Evolutionary conservation across 2,113 vertebrate species (phyloP).

Genomic region (Nansenia antarctica): DNA sequence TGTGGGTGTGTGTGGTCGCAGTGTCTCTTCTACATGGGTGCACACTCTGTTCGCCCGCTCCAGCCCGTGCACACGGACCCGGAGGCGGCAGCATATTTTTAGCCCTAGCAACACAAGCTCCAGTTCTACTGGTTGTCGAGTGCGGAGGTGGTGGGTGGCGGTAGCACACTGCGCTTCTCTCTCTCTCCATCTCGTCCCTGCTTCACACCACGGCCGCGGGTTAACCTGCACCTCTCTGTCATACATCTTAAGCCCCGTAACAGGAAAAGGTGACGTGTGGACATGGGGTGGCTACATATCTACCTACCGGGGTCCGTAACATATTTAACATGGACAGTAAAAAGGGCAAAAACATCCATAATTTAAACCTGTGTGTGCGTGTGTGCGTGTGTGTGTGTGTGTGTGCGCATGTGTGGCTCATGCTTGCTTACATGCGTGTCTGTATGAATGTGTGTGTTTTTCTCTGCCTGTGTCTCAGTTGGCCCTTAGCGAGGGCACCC

Average conservation of each 20-base stretch:
- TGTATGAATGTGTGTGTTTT: not conserved
- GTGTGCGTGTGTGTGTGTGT: not conserved
- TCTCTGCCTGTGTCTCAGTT: not conserved
- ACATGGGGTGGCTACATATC: not conserved
- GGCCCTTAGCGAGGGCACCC: not conserved
- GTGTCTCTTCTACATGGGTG: conserved; percentile 31
- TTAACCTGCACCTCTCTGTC: not conserved
- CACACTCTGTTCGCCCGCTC: not conserved
- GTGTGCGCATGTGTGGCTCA: not conserved
- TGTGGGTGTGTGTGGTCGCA: not conserved
- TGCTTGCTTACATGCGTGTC: not conserved
- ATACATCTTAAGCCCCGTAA: not conserved
- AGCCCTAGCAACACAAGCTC: conserved; percentile 64
- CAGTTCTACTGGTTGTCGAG: conserved; percentile 48
- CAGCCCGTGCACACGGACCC: conserved; percentile 1
- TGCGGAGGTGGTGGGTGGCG: conserved; percentile 46
- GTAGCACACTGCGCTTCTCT: not conserved
- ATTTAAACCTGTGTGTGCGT: not conserved
- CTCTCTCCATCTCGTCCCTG: not conserved
- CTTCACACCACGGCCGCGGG: no score
- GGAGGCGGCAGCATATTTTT: conserved; percentile 51
- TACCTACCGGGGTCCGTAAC: no score
- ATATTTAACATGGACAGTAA: not conserved
- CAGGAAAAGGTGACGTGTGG: not conserved
- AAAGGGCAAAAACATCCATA: not conserved